Conservation (phyloP, 2,797 vertebrate species). For the Rhabdophis nuchalis region DNA sequence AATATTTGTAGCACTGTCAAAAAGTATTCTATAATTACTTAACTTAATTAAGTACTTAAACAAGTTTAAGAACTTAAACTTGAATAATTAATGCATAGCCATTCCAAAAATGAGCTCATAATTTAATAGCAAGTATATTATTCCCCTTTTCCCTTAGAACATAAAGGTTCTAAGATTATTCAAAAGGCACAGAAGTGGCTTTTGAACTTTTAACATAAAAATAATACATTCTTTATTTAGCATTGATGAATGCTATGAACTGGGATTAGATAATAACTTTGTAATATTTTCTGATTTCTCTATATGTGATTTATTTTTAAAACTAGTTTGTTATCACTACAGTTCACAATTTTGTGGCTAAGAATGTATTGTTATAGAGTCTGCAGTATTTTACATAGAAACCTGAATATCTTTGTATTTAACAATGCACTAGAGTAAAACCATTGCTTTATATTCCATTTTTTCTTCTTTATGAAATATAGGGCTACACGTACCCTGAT, state of each 20-base stretch:
- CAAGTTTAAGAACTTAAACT: conserved; percentile 27
- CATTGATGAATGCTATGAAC: background rate
- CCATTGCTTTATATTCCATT: background rate
- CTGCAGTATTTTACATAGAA: background rate
- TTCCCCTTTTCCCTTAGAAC: conserved; percentile 30
- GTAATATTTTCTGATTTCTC: background rate
- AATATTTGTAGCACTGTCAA: conserved; percentile 27
- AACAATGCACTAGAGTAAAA: background rate
- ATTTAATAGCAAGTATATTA: conserved; percentile 55
- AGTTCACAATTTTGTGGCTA: background rate
- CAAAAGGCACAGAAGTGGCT: conserved; percentile 41
- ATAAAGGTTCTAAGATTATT: conserved; percentile 23
- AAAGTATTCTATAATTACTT: conserved; percentile 33
- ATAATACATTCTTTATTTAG: conserved; percentile 29
- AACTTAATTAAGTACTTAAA: no score
- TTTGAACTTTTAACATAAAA: conserved; percentile 11
- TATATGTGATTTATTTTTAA: background rate
- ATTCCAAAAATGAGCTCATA: conserved; percentile 40
- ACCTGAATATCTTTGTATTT: background rate
- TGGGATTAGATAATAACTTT: conserved; percentile 15
- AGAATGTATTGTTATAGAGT: conserved; percentile 11
- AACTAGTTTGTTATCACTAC: background rate
- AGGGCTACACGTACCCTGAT: rapidly evolving
- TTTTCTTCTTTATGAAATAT: rapidly evolving
- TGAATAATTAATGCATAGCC: conserved; percentile 30